These are phyloP conservation scores for Cheirogaleus major DNA, from an alignment of 2,797 vertebrate species.

Conservation along the genomic window DNA sequence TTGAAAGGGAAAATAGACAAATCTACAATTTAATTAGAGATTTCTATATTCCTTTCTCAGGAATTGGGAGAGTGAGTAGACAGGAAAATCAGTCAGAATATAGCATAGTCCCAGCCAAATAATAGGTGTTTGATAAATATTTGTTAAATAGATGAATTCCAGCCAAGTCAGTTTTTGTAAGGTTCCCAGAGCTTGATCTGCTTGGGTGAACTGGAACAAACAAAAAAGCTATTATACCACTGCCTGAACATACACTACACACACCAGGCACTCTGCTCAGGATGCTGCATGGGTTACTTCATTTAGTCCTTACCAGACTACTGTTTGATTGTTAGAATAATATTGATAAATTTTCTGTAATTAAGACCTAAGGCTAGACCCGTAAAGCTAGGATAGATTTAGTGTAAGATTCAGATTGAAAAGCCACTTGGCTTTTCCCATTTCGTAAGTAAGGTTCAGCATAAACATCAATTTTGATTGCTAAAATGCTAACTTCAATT, in stretches of 20 bases:
- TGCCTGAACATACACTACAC: not conserved
- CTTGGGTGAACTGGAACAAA: not conserved
- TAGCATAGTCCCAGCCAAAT: not conserved
- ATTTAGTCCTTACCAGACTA: not conserved
- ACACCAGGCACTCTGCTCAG: not conserved
- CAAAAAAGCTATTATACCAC: not conserved
- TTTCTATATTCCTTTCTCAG: not conserved
- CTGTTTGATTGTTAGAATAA: not conserved
- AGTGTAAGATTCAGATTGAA: not conserved
- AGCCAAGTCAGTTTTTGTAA: not conserved
- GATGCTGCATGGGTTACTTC: not conserved
- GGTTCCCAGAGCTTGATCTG: not conserved
- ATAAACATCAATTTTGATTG: not conserved
- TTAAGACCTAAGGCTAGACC: not conserved
- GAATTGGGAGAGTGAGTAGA: not conserved
- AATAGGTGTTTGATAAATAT: not conserved
- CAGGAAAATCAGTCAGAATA: not conserved
- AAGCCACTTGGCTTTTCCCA: not conserved
- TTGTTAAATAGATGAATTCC: not conserved
- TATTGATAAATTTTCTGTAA: not conserved
- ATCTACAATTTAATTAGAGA: not conserved
- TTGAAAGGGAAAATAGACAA: not conserved
- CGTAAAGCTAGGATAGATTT: not conserved
- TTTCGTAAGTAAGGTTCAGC: not conserved
- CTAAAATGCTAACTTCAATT: not conserved